phyloP scores from a whole-genome alignment of 2,113 vertebrate species.

The Myiagra hebetior region DNA sequence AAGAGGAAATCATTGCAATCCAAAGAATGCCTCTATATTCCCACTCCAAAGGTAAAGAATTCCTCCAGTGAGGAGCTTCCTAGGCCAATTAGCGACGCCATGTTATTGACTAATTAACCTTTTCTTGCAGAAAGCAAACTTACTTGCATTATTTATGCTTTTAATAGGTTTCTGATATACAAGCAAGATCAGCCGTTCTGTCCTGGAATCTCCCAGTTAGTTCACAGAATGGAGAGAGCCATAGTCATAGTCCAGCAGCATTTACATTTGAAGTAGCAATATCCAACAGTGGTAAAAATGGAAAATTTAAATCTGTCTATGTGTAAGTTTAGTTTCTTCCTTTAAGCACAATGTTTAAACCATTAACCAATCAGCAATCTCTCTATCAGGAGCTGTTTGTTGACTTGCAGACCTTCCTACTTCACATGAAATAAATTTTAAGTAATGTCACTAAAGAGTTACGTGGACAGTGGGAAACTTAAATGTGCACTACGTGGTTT shows the following conservation, averaged over 20 bases:
- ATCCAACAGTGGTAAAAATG: slow-evolving; percentile 78
- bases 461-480: slow-evolving; percentile 35
- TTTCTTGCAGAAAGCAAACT: slow-evolving; percentile 63
- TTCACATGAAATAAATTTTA: slow-evolving; percentile 46
- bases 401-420: slow-evolving; percentile 55
- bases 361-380: slow-evolving; percentile 15
- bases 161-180: slow-evolving; percentile 77
- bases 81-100: slow-evolving; percentile 31
- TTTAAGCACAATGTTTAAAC: slow-evolving; percentile 58
- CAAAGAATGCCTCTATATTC: not conserved
- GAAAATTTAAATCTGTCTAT: slow-evolving; percentile 79
- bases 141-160: slow-evolving; percentile 63
- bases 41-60: slow-evolving; percentile 22
- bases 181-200: slow-evolving; percentile 76
- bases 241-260: slow-evolving; percentile 61
- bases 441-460: slow-evolving; percentile 40
- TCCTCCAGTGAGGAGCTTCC: slow-evolving; percentile 53
- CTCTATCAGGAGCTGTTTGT: slow-evolving; percentile 49
- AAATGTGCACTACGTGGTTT: slow-evolving; percentile 37
- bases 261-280: slow-evolving; percentile 80
- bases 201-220: slow-evolving; percentile 75
- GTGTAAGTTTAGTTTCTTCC: slow-evolving; percentile 73
- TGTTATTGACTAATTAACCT: slow-evolving; percentile 53
- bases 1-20: not conserved
- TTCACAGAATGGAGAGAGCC: slow-evolving; percentile 67